Percentiles rank a stretch among this genome's conserved stretches.
Evolutionary conservation across 2,888 invertebrate species (phyloP).

Genomic region (Diarsia brunnea): DNA sequence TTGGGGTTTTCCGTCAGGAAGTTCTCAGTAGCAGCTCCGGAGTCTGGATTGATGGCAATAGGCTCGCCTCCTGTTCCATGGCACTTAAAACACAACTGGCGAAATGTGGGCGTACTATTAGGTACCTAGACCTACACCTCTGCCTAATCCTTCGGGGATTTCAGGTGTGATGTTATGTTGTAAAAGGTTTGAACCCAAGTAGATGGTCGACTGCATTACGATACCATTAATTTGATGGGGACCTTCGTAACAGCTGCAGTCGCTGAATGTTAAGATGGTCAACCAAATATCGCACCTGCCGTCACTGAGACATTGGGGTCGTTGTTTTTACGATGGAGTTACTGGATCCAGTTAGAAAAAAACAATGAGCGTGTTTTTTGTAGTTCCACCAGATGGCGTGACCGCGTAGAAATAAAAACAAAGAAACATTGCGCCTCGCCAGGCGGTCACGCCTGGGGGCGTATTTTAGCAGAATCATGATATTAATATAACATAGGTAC

Average conservation of each 20-base stretch:
- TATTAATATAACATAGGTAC: too few species aligned
- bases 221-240: too few species aligned
- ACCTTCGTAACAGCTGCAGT: constrained; percentile 10
- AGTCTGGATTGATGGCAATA: not conserved
- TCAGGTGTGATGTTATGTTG: not conserved
- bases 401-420: not conserved
- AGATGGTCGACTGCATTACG: not conserved
- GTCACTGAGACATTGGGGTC: not conserved
- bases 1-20: not conserved
- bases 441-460: too few species aligned
- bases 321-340: too few species aligned
- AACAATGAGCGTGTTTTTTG: not conserved
- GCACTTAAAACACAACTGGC: not conserved
- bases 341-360: too few species aligned
- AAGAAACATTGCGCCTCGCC: not conserved
- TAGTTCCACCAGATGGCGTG: not conserved
- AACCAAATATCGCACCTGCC: constrained; percentile 10
- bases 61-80: not conserved
- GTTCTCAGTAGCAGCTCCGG: not conserved
- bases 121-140: not conserved
- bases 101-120: not conserved
- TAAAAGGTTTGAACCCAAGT: not conserved
- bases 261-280: too few species aligned
- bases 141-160: not conserved
- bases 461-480: too few species aligned